Conservation (phyloP, 2,797 vertebrate species). For the Aldrovandia affinis region DNA sequence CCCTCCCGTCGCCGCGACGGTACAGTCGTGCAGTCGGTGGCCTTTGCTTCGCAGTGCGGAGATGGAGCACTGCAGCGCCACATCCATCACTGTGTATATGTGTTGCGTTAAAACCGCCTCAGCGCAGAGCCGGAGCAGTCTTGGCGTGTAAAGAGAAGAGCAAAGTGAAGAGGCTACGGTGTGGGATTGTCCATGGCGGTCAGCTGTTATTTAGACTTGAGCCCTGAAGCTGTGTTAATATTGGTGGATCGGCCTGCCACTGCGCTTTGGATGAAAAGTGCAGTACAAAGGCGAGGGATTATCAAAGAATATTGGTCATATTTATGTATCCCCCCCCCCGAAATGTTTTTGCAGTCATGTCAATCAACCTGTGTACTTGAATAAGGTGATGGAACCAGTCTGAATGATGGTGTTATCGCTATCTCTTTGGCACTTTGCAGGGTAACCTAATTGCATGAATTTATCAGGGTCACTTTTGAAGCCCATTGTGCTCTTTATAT, state of each 20-base stretch:
- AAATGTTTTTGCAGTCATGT: not conserved
- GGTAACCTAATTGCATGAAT: not conserved
- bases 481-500: not conserved
- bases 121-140: not conserved
- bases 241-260: too few relatives aligned
- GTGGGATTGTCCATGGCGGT: too few relatives aligned
- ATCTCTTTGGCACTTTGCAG: not conserved
- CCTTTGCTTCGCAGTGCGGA: not conserved
- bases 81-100: not conserved
- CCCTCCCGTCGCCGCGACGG: not conserved
- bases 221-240: not conserved
- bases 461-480: not conserved
- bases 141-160: not conserved
- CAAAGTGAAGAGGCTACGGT: too few relatives aligned
- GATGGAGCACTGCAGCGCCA: not conserved
- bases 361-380: not conserved
- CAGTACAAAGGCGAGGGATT: not conserved
- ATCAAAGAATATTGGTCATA: not conserved
- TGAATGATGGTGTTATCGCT: not conserved
- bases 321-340: not conserved
- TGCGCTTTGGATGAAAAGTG: not conserved
- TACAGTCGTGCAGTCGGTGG: not conserved
- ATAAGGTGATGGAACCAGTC: not conserved
- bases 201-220: not conserved
- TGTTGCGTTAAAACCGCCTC: not conserved